Conservation (phyloP, 2,888 invertebrate genomes). For the Aphodius granarius region DNA sequence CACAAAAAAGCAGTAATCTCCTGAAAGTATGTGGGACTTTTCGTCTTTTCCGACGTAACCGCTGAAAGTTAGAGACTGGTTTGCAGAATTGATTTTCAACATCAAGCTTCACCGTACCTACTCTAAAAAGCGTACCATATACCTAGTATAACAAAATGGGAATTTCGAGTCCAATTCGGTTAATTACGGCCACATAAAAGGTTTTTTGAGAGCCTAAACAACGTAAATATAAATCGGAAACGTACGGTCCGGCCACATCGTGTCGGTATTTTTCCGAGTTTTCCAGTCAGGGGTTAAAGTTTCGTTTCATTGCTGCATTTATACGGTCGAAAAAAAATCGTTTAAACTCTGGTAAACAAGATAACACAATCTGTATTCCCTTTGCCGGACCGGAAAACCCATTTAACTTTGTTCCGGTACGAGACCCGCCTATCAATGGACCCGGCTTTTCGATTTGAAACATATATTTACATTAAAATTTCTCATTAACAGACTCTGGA, state of each 20-base stretch:
- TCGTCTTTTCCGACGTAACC: no score
- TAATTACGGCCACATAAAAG: not conserved
- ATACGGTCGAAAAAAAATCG: conserved; percentile 18
- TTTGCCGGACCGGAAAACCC: conserved; percentile 27
- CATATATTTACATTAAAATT: not conserved
- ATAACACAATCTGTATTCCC: conserved; percentile 31
- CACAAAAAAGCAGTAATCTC: no score
- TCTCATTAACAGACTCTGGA: not conserved
- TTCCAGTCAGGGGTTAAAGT: not conserved
- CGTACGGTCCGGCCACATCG: not conserved
- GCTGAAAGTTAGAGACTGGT: no score
- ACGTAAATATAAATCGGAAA: not conserved
- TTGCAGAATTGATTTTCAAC: no score
- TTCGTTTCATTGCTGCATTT: conserved; percentile 14
- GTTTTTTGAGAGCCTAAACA: not conserved
- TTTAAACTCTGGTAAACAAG: conserved; percentile 24
- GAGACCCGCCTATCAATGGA: conserved; percentile 29
- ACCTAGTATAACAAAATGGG: not conserved
- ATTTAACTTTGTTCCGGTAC: conserved; percentile 29
- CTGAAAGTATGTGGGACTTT: no score
- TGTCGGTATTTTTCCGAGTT: not conserved
- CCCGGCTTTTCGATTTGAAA: not conserved
- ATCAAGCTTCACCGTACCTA: no score
- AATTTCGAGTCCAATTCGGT: not conserved
- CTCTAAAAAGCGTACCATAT: no score